These are phyloP conservation scores for Trichonephila clavipes DNA, from an alignment of 1,140 invertebrate genomes.

Conservation along the genomic window DNA sequence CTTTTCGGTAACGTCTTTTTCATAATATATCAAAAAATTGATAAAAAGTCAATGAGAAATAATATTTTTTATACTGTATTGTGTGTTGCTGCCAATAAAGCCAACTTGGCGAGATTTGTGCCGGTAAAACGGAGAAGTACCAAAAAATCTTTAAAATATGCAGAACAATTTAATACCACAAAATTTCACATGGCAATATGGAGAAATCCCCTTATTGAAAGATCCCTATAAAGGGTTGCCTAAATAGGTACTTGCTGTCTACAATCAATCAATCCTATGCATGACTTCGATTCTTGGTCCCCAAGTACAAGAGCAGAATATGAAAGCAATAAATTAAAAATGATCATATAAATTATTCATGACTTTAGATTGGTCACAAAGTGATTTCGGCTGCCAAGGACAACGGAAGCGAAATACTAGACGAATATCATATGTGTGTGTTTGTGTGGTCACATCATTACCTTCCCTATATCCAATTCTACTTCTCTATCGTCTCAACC, in stretches of 20 bases:
- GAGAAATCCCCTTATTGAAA: background rate
- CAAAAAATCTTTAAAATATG: too few species aligned
- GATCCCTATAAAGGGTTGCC: conserved; percentile 32
- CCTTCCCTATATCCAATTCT: background rate
- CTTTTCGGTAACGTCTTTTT: too few species aligned
- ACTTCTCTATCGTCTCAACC: background rate
- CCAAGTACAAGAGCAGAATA: conserved; percentile 36
- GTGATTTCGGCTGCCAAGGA: conserved; percentile 55
- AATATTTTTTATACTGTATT: too few species aligned
- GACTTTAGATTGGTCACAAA: conserved; percentile 64
- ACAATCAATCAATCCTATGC: conserved; percentile 31
- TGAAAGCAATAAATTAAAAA: conserved; percentile 61
- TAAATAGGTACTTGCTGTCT: conserved; percentile 49
- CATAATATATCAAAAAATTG: too few species aligned
- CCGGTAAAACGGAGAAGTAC: too few species aligned
- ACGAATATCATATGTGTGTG: conserved; percentile 28
- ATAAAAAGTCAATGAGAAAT: too few species aligned
- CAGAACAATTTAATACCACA: background rate
- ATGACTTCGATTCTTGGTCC: conserved; percentile 44
- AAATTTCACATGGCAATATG: background rate
- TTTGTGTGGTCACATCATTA: conserved; percentile 45
- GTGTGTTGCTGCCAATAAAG: too few species aligned
- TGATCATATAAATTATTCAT: conserved; percentile 64
- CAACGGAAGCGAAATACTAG: conserved; percentile 56
- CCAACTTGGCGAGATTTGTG: too few species aligned